phyloP scores from a whole-genome alignment of 1,140 invertebrate species.

The Pachyrhynchus sulphureomaculatus region DNA sequence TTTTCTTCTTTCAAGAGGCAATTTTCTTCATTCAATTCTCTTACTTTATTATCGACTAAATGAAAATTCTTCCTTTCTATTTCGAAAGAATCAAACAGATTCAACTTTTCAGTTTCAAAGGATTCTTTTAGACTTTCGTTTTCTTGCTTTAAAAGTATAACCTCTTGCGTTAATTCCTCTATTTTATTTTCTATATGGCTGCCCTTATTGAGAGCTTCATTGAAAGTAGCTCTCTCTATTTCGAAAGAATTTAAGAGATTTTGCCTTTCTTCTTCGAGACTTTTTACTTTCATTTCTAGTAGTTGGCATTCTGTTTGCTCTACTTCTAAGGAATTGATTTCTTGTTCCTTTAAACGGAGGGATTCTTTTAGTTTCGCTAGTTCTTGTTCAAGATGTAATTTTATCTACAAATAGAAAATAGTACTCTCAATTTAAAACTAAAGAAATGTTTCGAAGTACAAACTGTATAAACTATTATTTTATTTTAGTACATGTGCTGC shows the following conservation, averaged over 20 bases:
- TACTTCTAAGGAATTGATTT: conserved; percentile 38
- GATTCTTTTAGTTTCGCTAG: conserved; percentile 17
- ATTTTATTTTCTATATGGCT: conserved; percentile 14
- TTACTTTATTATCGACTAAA: conserved; percentile 8
- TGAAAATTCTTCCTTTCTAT: conserved; percentile 14
- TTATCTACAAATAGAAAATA: conserved; percentile 1
- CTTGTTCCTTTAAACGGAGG: conserved; percentile 38
- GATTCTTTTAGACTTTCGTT: conserved; percentile 8
- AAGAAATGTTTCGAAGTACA: too few species aligned
- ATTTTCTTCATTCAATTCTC: conserved; percentile 27
- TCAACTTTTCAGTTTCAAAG: not conserved
- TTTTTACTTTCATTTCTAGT: conserved; percentile 41
- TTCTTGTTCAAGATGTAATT: conserved; percentile 21
- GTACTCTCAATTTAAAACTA: too few species aligned
- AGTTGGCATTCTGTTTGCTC: conserved; percentile 44
- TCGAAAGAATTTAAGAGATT: conserved; percentile 27
- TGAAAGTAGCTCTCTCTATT: conserved; percentile 24
- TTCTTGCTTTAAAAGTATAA: conserved; percentile 1
- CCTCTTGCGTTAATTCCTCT: conserved; percentile 26
- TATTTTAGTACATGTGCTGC: too few species aligned
- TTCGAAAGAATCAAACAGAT: conserved; percentile 14
- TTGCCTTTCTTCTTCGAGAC: conserved; percentile 34
- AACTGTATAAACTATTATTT: too few species aligned
- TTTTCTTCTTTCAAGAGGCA: conserved; percentile 22
- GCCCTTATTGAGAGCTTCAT: conserved; percentile 17